These are phyloP conservation scores for Todus mexicanus DNA, from an alignment of 2,797 vertebrate genomes.

Conservation along the genomic window DNA sequence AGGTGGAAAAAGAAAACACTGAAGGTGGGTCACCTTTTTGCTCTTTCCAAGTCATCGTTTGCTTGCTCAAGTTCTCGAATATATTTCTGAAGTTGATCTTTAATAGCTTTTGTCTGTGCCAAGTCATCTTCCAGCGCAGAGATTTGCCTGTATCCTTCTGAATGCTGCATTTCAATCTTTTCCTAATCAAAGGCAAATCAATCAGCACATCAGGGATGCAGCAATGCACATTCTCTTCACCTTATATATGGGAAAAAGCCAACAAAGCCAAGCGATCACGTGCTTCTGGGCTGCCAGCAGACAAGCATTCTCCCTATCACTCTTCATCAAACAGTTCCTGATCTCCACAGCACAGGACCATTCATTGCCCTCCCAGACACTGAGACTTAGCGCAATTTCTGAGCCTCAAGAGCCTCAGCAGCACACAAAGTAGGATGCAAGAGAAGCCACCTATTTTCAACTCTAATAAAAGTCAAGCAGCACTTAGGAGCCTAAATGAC, in stretches of 20 bases:
- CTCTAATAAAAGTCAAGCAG: neutral
- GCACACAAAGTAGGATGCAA: neutral
- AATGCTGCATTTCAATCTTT: constrained; percentile 89
- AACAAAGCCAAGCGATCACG: neutral
- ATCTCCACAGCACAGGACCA: neutral
- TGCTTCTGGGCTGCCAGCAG: neutral
- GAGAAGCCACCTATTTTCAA: neutral
- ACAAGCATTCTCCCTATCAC: neutral
- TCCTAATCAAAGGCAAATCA: constrained; percentile 76
- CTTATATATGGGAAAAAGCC: neutral
- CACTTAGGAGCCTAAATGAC: neutral
- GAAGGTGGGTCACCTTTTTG: constrained; percentile 83
- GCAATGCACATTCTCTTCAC: neutral
- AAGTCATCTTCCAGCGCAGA: constrained; percentile 90
- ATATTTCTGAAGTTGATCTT: constrained; percentile 95
- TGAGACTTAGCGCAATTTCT: neutral
- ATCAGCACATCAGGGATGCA: neutral
- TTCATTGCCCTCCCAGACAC: neutral
- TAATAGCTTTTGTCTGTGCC: constrained; percentile 86
- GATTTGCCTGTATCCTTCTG: constrained; percentile 87
- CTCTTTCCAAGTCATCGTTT: constrained; percentile 95
- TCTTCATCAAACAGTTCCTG: neutral
- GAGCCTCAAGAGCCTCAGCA: neutral
- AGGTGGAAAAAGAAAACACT: neutral
- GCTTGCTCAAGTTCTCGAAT: constrained; percentile 94